A percentile compares a stretch with the other conserved stretches of the same genome.
Evolutionary conservation across 2,797 vertebrate species (phyloP).

Genomic region (Pantherophis vulpinus): DNA sequence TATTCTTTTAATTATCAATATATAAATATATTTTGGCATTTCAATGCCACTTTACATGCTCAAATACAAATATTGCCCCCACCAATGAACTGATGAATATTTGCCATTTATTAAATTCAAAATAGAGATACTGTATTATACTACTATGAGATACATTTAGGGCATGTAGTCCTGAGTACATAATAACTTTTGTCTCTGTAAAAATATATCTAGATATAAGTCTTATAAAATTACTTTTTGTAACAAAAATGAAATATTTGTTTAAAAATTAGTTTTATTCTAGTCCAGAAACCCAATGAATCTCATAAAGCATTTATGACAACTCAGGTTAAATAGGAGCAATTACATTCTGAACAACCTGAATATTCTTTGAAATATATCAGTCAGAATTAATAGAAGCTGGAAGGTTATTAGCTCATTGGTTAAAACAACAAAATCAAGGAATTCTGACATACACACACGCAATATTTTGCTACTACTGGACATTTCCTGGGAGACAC

Average conservation of each 20-base stretch:
- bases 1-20: background rate
- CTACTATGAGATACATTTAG: background rate
- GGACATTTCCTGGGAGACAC: background rate
- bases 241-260: background rate
- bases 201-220: background rate
- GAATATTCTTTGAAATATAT: background rate
- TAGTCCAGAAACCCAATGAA: background rate
- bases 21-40: background rate
- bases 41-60: background rate
- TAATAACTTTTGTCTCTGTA: background rate
- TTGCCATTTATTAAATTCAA: background rate
- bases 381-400: background rate
- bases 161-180: background rate
- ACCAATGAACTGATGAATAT: background rate
- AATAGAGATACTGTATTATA: background rate
- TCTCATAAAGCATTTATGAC: background rate
- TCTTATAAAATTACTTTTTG: background rate
- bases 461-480: background rate
- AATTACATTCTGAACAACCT: background rate
- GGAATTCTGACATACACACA: background rate
- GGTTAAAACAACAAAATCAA: background rate
- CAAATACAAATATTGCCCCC: background rate
- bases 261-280: background rate
- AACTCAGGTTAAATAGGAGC: background rate
- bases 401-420: background rate